Conservation (phyloP, 1,140 invertebrate species). For the Drosophila kurseongensis region DNA sequence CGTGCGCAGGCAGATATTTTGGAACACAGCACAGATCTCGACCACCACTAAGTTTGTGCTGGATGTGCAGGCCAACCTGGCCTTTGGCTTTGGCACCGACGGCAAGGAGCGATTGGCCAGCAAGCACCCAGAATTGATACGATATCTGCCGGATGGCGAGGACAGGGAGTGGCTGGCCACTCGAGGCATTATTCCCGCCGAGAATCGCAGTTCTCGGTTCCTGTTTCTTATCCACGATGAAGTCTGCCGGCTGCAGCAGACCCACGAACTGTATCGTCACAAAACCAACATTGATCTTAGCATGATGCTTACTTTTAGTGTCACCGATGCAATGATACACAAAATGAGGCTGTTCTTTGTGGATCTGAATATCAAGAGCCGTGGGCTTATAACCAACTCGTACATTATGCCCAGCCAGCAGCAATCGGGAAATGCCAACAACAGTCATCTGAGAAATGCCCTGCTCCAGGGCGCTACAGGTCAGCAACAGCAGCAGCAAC, state of each 20-base stretch:
- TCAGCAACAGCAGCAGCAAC: constrained; percentile 37
- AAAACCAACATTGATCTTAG: constrained; percentile 72
- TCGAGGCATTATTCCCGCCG: constrained; percentile 74
- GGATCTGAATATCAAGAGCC: constrained; percentile 82
- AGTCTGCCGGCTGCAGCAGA: constrained; percentile 71
- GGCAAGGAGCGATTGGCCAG: constrained; percentile 80
- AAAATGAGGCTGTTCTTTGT: constrained; percentile 82
- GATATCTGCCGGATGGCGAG: constrained; percentile 78
- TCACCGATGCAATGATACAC: constrained; percentile 79
- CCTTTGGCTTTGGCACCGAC: constrained; percentile 79
- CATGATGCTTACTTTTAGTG: constrained; percentile 73
- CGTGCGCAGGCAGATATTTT: constrained; percentile 78
- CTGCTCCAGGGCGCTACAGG: constrained; percentile 46
- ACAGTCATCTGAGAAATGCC: constrained; percentile 68
- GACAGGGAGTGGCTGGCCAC: constrained; percentile 76
- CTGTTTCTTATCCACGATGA: constrained; percentile 81
- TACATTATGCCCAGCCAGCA: constrained; percentile 58
- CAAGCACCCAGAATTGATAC: constrained; percentile 82
- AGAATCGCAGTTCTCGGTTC: constrained; percentile 78
- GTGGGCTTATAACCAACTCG: constrained; percentile 79
- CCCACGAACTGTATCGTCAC: constrained; percentile 68
- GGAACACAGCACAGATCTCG: constrained; percentile 80
- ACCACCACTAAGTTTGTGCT: constrained; percentile 80
- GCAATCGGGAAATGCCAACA: constrained; percentile 25
- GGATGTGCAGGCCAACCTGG: constrained; percentile 81